A percentile compares a stretch with the other conserved stretches of the same genome.
Conservation (phyloP, 2,113 vertebrate genomes). For the Caloenas nicobarica region DNA sequence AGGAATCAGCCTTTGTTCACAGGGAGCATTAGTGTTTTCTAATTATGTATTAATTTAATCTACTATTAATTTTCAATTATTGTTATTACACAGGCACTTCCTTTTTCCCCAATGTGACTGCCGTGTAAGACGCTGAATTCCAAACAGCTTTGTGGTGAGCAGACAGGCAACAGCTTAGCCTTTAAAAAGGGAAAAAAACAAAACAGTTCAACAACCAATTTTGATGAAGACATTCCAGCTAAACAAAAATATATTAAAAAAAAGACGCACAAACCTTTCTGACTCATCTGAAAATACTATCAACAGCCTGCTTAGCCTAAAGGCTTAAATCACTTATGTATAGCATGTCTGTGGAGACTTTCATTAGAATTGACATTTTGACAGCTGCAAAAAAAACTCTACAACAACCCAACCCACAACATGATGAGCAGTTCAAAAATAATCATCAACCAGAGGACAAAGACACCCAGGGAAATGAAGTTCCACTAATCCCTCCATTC, state of each 20-base stretch:
- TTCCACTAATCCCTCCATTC: not conserved
- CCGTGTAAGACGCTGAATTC: conserved; percentile 10
- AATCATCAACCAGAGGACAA: conserved; percentile 43
- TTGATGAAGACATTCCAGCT: conserved; percentile 35
- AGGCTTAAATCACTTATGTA: conserved; percentile 60
- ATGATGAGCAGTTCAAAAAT: conserved; percentile 36
- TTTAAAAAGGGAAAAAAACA: not conserved
- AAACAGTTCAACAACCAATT: not conserved
- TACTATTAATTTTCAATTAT: conserved; percentile 67
- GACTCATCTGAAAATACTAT: conserved; percentile 58
- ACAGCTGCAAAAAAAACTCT: conserved; percentile 52
- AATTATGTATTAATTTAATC: conserved; percentile 69
- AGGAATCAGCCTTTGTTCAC: conserved; percentile 40
- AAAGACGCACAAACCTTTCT: conserved; percentile 34
- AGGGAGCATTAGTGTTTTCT: conserved; percentile 48
- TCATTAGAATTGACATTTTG: conserved; percentile 70
- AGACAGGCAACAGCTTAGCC: conserved; percentile 24
- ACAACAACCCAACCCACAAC: not conserved
- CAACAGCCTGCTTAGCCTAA: conserved; percentile 56
- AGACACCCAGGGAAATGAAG: conserved; percentile 10
- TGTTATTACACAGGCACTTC: conserved; percentile 42
- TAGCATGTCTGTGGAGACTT: conserved; percentile 32
- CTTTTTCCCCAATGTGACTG: not conserved
- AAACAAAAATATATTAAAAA: not conserved
- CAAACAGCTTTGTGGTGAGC: conserved; percentile 13